Conservation (phyloP, 2,797 vertebrate genomes). For the Pseudotriccus pelzelni region DNA sequence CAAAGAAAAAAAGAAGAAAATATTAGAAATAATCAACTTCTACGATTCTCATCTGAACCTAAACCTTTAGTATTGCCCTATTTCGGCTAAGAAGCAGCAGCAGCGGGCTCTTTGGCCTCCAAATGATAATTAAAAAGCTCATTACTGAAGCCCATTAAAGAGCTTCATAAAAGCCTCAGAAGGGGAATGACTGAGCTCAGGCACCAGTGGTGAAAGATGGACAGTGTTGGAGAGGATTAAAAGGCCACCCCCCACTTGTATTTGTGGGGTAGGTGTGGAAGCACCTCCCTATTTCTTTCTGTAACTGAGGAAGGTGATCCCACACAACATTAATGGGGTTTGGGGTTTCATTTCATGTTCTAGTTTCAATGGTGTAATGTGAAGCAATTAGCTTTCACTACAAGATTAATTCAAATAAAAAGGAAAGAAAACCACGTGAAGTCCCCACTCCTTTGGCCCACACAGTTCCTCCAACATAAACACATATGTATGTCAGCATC, state of each 20-base stretch:
- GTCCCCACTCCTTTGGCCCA: background rate
- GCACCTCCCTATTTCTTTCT: background rate
- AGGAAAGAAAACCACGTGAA: background rate
- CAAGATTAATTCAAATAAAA: background rate
- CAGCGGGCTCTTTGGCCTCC: background rate
- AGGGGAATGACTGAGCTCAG: background rate
- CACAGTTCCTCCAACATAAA: background rate
- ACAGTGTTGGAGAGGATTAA: background rate
- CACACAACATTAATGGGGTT: accelerated
- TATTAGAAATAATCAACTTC: background rate
- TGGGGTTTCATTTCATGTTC: background rate
- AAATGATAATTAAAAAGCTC: conserved; percentile 72
- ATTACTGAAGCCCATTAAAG: conserved; percentile 36
- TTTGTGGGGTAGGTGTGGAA: background rate
- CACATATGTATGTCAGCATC: background rate
- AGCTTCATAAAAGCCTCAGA: background rate
- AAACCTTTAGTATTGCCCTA: background rate
- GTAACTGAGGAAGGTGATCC: background rate
- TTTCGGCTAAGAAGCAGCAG: background rate
- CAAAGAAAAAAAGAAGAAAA: background rate
- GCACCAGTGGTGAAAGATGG: background rate
- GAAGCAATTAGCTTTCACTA: background rate
- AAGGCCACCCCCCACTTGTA: background rate
- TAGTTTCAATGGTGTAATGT: background rate
- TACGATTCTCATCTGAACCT: background rate